Evolutionary conservation across 2,888 invertebrate genomes (phyloP), one percentile per base, ranked within the genome.

Genomic region (Zeuzera pyrina): DNA sequence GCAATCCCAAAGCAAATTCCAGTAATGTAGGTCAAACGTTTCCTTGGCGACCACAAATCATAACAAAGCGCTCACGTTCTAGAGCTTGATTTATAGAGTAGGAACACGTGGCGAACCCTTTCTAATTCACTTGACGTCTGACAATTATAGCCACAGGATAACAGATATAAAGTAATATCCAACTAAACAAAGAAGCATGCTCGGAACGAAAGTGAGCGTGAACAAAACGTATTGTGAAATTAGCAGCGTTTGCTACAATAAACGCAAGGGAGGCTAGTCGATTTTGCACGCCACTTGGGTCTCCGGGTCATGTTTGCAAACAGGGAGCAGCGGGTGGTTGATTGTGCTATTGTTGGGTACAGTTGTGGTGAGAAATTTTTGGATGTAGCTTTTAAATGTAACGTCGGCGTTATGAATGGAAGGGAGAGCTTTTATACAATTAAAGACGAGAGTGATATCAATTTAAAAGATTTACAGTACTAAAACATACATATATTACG

Each of bases 311-410:
- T 67, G 62, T 76, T 74, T 66, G 69, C 59, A 67, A 70, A 71
- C 62, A 64, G 33, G 41, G 35, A 47, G 34, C 68, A 11, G 45
- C 69, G 73, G 78, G 79, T 61, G 70, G 73, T 49, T 73, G 81
- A 79, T 79, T 70, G 55, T 45, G 25, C 60, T 49, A 71, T 79
- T 79, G 78, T 79, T 33, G 32, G 29, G 25, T n/a, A n/a, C n/a
- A n/a, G n/a, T n/a, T n/a, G n/a, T 12, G 25, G 25, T 25, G 25
- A 12, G 12, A 12, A 23, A 5, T 47, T 43, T 45, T 43, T 41
- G 49, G 48, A 52, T 35, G 19, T 31, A 26, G 32, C 28, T 26
- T 28, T 8, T 27, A 19, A 31, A 31, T 35, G 16, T 16, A 14
- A 38, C 22, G 31, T 35, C 34, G 37, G 34, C 19, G 39, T 31